Conservation (phyloP, 2,797 vertebrate genomes). For the Cynopterus sphinx region DNA sequence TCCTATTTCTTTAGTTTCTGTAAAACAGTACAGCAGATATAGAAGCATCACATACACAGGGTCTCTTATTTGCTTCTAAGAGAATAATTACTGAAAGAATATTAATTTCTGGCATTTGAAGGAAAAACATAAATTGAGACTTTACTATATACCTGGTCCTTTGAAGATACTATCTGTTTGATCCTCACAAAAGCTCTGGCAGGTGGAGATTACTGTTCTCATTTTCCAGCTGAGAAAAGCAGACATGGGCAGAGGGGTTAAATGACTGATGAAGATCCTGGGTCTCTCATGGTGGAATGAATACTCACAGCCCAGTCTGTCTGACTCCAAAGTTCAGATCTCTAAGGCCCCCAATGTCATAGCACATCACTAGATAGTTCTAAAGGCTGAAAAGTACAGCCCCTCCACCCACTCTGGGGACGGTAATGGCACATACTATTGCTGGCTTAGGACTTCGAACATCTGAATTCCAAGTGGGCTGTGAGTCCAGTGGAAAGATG, state of each 20-base stretch:
- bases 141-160: not conserved
- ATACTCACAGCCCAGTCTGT: not conserved
- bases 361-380: not conserved
- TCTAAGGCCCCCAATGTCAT: not conserved
- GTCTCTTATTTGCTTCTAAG: not conserved
- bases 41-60: not conserved
- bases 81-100: not conserved
- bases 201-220: not conserved
- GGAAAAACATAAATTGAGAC: not conserved
- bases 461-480: not conserved
- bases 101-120: not conserved
- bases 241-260: not conserved
- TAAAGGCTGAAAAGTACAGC: not conserved
- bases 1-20: not conserved
- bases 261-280: not conserved
- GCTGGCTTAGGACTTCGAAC: not conserved
- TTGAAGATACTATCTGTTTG: not conserved
- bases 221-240: conserved; percentile 47
- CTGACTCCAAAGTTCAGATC: not conserved
- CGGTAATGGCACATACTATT: accelerated
- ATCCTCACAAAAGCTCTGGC: not conserved
- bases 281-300: not conserved
- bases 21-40: not conserved
- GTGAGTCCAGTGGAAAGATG: not conserved
- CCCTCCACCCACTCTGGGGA: accelerated